Conservation (phyloP, 1,140 invertebrate genomes). For the Cotesia chilonis region DNA sequence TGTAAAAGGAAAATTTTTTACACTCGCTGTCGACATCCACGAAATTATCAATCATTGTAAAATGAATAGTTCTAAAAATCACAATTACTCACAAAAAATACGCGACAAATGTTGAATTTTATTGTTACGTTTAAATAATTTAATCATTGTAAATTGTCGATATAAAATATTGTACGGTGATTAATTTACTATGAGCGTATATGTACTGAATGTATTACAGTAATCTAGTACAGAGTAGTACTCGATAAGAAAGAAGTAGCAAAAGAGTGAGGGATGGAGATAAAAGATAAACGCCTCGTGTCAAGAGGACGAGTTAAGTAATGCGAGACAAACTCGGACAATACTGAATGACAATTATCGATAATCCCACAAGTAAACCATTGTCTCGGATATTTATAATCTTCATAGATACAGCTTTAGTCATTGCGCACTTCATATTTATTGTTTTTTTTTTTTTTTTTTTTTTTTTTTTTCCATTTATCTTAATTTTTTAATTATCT, state of each 20-base stretch:
- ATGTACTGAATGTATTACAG: not conserved
- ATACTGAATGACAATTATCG: conserved; percentile 12
- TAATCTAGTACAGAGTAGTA: not conserved
- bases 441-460: not conserved
- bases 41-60: too few species aligned
- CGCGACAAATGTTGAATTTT: too few species aligned
- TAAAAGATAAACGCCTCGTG: not conserved
- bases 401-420: conserved; percentile 13
- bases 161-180: not conserved
- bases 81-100: too few species aligned
- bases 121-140: too few species aligned
- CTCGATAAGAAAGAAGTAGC: not conserved
- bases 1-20: conserved; percentile 5
- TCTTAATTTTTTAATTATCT: not conserved
- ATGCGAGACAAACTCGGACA: not conserved
- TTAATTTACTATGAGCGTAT: not conserved
- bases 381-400: conserved; percentile 14
- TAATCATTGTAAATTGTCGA: too few species aligned
- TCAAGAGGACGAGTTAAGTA: conserved; percentile 17
- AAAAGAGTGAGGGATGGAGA: not conserved
- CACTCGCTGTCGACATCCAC: not conserved
- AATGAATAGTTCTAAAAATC: too few species aligned
- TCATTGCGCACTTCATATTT: not conserved
- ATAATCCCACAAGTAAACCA: conserved; percentile 17
- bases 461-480: not conserved